Percentiles rank a stretch among this genome's conserved stretches.
phyloP scores from a whole-genome alignment of 2,113 vertebrate genomes.

The Microcebus ravelobensis region DNA sequence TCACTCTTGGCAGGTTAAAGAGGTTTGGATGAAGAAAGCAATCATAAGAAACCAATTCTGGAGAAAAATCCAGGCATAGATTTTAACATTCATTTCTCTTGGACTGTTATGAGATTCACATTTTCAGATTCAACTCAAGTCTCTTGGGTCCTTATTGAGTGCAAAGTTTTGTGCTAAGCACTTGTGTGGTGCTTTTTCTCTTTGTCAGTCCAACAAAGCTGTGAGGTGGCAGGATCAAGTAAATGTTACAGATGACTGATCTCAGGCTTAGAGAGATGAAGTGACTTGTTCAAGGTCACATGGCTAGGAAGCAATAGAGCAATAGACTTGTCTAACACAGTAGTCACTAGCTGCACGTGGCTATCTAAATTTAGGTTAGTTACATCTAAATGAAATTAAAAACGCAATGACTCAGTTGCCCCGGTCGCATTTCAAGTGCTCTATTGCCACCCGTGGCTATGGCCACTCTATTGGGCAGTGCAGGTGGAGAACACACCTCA shows the following conservation, averaged over 20 bases:
- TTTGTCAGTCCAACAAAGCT: background rate
- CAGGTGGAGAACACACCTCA: background rate
- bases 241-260: background rate
- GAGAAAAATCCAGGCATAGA: constrained; percentile 38
- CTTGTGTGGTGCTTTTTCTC: background rate
- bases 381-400: constrained; percentile 11
- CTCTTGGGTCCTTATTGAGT: constrained; percentile 17
- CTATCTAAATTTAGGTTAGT: background rate
- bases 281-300: background rate
- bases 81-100: constrained; percentile 55
- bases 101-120: background rate
- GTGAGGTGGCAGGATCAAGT: background rate
- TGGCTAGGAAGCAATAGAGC: background rate
- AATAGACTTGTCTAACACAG: background rate
- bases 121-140: constrained; percentile 36
- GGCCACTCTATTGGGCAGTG: background rate
- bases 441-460: rapidly evolving
- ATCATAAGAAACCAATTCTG: constrained; percentile 58
- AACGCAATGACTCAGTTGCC: background rate
- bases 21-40: constrained; percentile 17
- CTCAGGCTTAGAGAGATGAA: background rate
- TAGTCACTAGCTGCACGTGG: background rate
- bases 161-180: background rate
- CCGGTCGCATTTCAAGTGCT: background rate
- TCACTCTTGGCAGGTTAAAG: constrained; percentile 59